Conservation (phyloP, 2,797 vertebrate genomes). For the Takifugu ocellatus region DNA sequence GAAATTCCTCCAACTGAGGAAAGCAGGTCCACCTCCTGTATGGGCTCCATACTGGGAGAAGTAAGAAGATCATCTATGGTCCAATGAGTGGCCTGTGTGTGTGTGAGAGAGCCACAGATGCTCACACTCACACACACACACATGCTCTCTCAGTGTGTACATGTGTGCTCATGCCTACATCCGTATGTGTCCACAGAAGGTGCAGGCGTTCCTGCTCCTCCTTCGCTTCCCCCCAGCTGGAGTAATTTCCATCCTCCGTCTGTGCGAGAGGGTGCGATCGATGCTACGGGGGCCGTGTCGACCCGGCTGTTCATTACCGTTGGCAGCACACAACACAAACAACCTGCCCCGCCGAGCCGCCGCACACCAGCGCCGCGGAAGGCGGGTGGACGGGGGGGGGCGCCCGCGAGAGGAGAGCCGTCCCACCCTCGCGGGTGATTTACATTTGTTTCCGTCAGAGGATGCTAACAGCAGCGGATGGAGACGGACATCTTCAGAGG, state of each 20-base stretch:
- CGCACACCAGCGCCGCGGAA: conserved; percentile 2
- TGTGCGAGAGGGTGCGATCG: conserved; percentile 59
- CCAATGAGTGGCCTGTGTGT: conserved; percentile 43
- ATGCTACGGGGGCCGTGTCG: conserved; percentile 50
- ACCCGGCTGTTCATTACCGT: conserved; percentile 66
- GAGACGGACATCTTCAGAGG: conserved; percentile 17
- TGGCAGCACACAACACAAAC: conserved; percentile 54
- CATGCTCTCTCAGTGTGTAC: conserved; percentile 48
- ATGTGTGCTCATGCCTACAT: conserved; percentile 48
- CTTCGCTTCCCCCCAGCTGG: conserved; percentile 53
- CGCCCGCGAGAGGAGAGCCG: conserved; percentile 6
- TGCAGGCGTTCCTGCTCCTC: conserved; percentile 58
- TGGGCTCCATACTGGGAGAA: conserved; percentile 64
- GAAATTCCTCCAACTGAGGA: conserved; percentile 29
- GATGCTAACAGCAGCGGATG: conserved; percentile 31
- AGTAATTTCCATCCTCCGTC: conserved; percentile 66
- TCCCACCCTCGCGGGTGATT: conserved; percentile 1
- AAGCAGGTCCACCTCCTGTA: conserved; percentile 40
- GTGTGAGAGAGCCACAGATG: conserved; percentile 10
- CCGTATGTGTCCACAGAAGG: conserved; percentile 71
- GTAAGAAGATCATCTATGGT: conserved; percentile 63
- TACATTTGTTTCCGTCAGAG: conserved; percentile 24
- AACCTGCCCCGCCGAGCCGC: conserved; percentile 42
- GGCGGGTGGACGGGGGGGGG: not conserved
- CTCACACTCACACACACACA: conserved; percentile 4